These are phyloP conservation scores for Dinothrombium tinctorium DNA, from an alignment of 1,140 invertebrate species.

Conservation along the genomic window DNA sequence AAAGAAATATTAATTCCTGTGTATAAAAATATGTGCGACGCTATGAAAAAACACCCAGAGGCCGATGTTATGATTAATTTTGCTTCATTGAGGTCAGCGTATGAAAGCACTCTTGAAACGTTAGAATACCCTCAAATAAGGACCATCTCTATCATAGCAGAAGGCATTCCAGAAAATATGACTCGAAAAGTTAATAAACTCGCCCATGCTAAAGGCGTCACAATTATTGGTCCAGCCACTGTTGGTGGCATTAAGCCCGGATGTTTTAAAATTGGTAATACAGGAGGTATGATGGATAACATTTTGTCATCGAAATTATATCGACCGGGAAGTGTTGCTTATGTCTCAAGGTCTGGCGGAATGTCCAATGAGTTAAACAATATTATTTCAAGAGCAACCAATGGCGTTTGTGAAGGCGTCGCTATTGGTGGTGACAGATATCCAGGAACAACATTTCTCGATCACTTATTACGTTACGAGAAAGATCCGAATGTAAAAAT, in stretches of 20 bases:
- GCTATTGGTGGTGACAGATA: conserved; percentile 99
- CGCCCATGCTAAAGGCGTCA: conserved; percentile 50
- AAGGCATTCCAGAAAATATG: conserved; percentile 95
- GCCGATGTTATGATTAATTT: conserved; percentile 96
- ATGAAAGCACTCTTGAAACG: conserved; percentile 85
- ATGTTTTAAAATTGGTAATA: conserved; percentile 98
- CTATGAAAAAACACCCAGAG: conserved; percentile 80
- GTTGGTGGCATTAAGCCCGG: conserved; percentile 93
- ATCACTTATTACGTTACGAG: conserved; percentile 73
- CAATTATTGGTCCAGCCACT: conserved; percentile 87
- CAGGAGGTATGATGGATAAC: conserved; percentile 98
- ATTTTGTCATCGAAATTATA: conserved; percentile 93
- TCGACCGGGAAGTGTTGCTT: conserved; percentile 64
- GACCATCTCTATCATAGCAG: conserved; percentile 94
- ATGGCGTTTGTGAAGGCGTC: conserved; percentile 92
- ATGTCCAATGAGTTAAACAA: conserved; percentile 99
- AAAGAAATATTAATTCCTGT: conserved; percentile 89
- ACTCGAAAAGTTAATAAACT: conserved; percentile 77
- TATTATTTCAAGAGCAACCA: conserved; percentile 83
- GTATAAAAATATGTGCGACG: conserved; percentile 91
- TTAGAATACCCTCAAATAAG: conserved; percentile 76
- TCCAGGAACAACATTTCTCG: conserved; percentile 93
- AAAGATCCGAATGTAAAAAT: conserved; percentile 55
- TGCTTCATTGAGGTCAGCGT: conserved; percentile 88
- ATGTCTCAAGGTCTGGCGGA: conserved; percentile 90